These are phyloP conservation scores for Maconellicoccus hirsutus DNA, from an alignment of 1,140 invertebrate genomes.

Conservation along the genomic window DNA sequence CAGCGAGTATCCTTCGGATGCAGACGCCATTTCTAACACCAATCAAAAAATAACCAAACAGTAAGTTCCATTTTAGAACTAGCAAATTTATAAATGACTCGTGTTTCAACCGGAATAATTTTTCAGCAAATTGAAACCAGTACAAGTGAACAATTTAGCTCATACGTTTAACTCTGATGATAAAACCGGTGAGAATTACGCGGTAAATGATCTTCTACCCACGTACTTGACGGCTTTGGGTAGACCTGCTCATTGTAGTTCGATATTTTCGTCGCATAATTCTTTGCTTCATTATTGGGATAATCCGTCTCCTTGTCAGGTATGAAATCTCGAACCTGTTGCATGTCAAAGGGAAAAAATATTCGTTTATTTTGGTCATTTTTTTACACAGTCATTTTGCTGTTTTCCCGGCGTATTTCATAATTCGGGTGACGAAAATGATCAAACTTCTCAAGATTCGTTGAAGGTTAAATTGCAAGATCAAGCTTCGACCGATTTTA, in stretches of 20 bases:
- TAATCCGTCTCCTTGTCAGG: not conserved
- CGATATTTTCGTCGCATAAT: conserved; percentile 4
- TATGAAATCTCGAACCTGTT: no score
- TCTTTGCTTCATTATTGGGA: not conserved
- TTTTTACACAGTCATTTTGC: not conserved
- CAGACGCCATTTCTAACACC: not conserved
- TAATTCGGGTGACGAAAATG: conserved; percentile 13
- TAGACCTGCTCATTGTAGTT: not conserved
- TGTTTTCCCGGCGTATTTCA: not conserved
- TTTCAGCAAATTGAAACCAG: not conserved
- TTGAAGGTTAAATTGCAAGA: not conserved
- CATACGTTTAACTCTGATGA: not conserved
- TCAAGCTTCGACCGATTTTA: not conserved
- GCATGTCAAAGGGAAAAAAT: no score
- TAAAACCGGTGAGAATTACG: not conserved
- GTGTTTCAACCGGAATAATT: not conserved
- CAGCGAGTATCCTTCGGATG: not conserved
- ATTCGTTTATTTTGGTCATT: no score
- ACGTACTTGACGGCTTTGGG: not conserved
- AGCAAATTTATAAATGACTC: not conserved
- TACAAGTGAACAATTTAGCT: not conserved
- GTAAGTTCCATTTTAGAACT: not conserved
- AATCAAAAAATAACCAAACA: conserved; percentile 17
- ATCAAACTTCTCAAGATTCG: conserved; percentile 10
- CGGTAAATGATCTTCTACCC: not conserved